Percentiles rank a stretch among this genome's conserved stretches.
These are phyloP conservation scores for Cryptotis parvus DNA, from an alignment of 2,113 vertebrate genomes.

Conservation along the genomic window DNA sequence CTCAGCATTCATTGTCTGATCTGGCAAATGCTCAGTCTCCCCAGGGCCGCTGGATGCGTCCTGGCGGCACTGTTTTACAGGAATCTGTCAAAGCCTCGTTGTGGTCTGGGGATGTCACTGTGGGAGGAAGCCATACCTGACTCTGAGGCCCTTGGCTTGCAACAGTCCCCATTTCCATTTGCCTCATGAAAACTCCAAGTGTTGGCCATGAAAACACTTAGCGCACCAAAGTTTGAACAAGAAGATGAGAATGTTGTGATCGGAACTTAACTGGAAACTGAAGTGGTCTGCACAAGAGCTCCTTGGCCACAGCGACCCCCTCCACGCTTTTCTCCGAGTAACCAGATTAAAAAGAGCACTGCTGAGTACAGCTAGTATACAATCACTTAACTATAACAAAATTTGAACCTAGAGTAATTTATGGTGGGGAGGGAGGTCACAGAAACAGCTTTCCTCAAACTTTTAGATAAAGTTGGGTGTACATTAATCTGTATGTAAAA, in stretches of 20 bases:
- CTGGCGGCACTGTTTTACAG: not conserved
- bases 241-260: not conserved
- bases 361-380: constrained; percentile 9
- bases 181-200: constrained; percentile 4
- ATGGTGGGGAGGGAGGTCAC: not conserved
- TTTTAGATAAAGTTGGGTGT: constrained; percentile 61
- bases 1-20: rapidly evolving
- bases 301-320: not conserved
- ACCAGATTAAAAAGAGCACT: constrained; percentile 22
- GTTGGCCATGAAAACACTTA: not conserved
- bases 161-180: not conserved
- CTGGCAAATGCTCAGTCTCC: not conserved
- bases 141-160: not conserved
- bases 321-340: not conserved
- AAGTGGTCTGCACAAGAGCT: not conserved
- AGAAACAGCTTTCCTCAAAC: constrained; percentile 51
- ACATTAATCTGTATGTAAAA: constrained; percentile 68
- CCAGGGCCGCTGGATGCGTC: not conserved
- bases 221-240: constrained; percentile 32
- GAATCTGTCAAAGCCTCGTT: not conserved
- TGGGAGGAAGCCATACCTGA: not conserved
- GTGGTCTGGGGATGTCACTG: not conserved
- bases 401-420: constrained; percentile 49
- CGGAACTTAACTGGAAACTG: not conserved
- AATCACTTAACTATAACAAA: constrained; percentile 46